Evolutionary conservation across 2,888 invertebrate genomes (phyloP).

Genomic region (Drosophila hamatofila): DNA sequence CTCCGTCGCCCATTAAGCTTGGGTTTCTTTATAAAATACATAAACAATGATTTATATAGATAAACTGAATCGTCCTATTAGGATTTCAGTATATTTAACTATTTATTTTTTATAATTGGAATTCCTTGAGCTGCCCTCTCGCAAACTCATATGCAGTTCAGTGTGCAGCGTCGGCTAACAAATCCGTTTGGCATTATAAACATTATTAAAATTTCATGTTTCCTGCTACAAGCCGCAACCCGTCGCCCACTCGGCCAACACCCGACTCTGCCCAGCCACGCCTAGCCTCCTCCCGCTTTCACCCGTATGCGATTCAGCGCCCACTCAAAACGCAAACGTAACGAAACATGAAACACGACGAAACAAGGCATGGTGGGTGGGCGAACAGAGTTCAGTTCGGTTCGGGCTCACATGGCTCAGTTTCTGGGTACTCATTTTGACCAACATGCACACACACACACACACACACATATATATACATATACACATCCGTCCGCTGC

Average conservation of each 20-base stretch:
- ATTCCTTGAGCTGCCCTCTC: constrained; percentile 21
- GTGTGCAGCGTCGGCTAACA: constrained; percentile 75
- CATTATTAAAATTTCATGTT: constrained; percentile 82
- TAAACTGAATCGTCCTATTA: too few species aligned
- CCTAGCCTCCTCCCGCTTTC: not conserved
- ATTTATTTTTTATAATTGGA: not conserved
- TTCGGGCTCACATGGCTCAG: constrained; percentile 39
- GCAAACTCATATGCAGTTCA: constrained; percentile 49
- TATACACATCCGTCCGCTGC: not conserved
- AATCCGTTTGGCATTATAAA: constrained; percentile 82
- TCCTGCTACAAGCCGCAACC: constrained; percentile 62
- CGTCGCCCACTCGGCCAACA: constrained; percentile 15
- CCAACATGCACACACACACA: constrained; percentile 22
- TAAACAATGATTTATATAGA: too few species aligned
- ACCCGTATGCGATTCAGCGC: constrained; percentile 32
- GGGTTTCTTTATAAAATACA: too few species aligned
- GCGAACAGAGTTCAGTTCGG: constrained; percentile 19
- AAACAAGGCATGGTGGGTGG: constrained; percentile 36
- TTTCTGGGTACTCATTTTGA: constrained; percentile 39
- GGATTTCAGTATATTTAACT: too few species aligned
- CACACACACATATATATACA: not conserved
- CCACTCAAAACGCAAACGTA: constrained; percentile 73
- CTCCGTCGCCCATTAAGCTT: too few species aligned
- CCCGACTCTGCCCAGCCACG: constrained; percentile 10
- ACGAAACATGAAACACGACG: constrained; percentile 74